These are phyloP conservation scores for Cololabis saira DNA, from an alignment of 2,113 vertebrate genomes.

Conservation along the genomic window DNA sequence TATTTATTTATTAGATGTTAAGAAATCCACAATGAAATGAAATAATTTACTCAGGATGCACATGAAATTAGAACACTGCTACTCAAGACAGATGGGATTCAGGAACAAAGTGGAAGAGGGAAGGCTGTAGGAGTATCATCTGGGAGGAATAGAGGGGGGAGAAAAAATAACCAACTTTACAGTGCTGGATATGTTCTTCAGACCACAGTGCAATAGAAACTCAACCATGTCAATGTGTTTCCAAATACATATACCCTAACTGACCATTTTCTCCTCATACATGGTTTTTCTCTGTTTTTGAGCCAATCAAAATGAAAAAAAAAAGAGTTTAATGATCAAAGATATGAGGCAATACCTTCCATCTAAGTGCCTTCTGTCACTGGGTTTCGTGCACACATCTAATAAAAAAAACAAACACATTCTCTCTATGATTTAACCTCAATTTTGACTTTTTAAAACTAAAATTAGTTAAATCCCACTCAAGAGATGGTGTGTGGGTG, in stretches of 20 bases:
- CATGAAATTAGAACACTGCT: constrained; percentile 95
- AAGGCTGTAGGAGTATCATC: constrained; percentile 42
- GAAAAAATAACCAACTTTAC: constrained; percentile 68
- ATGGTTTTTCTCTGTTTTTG: constrained; percentile 29
- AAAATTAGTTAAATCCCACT: constrained; percentile 56
- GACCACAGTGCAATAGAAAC: constrained; percentile 80
- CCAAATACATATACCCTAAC: constrained; percentile 73
- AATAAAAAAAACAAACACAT: constrained; percentile 40
- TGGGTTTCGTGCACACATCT: constrained; percentile 57
- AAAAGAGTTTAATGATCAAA: constrained; percentile 50
- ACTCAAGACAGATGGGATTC: constrained; percentile 84
- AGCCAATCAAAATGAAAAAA: constrained; percentile 70
- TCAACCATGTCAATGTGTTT: constrained; percentile 43
- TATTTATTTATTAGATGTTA: constrained; percentile 97
- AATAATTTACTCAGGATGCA: constrained; percentile 94
- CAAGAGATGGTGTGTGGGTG: constrained; percentile 73
- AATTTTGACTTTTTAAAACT: constrained; percentile 36
- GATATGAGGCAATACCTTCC: constrained; percentile 71
- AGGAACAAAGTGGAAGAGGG: constrained; percentile 38
- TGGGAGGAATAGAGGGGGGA: constrained; percentile 38
- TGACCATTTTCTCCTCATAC: constrained; percentile 39
- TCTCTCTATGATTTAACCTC: constrained; percentile 61
- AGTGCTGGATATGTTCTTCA: constrained; percentile 85
- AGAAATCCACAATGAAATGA: constrained; percentile 99
- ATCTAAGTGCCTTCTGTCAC: constrained; percentile 79